Conservation (phyloP, 2,888 invertebrate species). For the Cerceris ruficornis region DNA sequence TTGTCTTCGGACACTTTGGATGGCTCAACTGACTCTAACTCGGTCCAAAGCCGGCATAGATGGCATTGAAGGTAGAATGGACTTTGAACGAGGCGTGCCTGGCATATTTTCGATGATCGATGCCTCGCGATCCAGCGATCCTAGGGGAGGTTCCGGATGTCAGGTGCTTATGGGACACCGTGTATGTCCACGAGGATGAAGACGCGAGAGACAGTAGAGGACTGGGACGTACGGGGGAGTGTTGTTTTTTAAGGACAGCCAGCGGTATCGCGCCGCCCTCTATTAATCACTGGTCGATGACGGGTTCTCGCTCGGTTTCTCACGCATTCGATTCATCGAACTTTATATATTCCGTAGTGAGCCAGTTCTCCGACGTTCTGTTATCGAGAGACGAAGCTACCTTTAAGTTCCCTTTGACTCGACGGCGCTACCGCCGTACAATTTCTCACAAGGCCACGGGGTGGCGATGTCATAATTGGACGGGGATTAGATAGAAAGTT, state of each 20-base stretch:
- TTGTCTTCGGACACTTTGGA: background rate
- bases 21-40: slow-evolving; percentile 19
- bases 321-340: slow-evolving; percentile 63
- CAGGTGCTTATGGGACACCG: slow-evolving; percentile 69
- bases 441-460: slow-evolving; percentile 39
- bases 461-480: slow-evolving; percentile 39
- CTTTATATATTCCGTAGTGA: slow-evolving; percentile 44
- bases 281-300: slow-evolving; percentile 70
- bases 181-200: slow-evolving; percentile 51
- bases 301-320: slow-evolving; percentile 65
- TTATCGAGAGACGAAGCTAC: slow-evolving; percentile 54
- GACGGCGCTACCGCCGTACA: slow-evolving; percentile 40
- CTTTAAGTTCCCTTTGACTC: slow-evolving; percentile 47
- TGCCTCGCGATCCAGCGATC: slow-evolving; percentile 54
- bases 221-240: slow-evolving; percentile 47
- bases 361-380: slow-evolving; percentile 31
- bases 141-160: slow-evolving; percentile 56
- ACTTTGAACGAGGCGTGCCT: slow-evolving; percentile 45
- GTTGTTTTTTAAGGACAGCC: slow-evolving; percentile 62
- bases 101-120: slow-evolving; percentile 68
- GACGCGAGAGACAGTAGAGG: slow-evolving; percentile 21
- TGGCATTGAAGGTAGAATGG: slow-evolving; percentile 33
- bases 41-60: slow-evolving; percentile 13
- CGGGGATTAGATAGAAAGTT: slow-evolving; percentile 45
- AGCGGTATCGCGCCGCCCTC: slow-evolving; percentile 64